Evolutionary conservation across 2,797 vertebrate species (phyloP).

Genomic region (Cirrhinus mrigala): DNA sequence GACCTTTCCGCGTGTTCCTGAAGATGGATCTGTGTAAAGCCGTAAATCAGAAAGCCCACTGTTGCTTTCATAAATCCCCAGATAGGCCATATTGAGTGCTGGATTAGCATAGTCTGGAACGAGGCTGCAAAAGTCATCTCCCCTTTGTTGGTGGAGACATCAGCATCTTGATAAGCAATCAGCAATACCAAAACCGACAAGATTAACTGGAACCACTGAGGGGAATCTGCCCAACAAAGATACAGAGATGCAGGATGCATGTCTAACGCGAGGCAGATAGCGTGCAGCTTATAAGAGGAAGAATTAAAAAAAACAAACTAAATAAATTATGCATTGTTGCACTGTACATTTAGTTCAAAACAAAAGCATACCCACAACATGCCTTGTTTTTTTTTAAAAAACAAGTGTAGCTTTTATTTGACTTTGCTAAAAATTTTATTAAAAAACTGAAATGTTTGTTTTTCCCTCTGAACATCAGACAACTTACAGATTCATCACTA

Average conservation of each 20-base stretch:
- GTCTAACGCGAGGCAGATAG: conserved; percentile 36
- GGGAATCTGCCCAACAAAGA: conserved; percentile 58
- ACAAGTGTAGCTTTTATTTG: not conserved
- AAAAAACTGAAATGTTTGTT: not conserved
- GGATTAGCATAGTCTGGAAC: conserved; percentile 58
- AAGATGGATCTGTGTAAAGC: conserved; percentile 45
- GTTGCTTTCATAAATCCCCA: conserved; percentile 52
- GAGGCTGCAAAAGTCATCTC: conserved; percentile 56
- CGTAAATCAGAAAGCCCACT: conserved; percentile 32
- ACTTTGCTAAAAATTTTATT: not conserved
- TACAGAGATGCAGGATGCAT: conserved; percentile 46
- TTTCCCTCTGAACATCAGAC: not conserved
- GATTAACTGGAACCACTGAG: conserved; percentile 59
- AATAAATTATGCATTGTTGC: not conserved
- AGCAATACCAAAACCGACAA: conserved; percentile 61
- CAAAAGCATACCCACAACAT: not conserved
- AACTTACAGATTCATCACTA: not conserved
- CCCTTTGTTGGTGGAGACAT: conserved; percentile 60
- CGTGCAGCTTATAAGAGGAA: conserved; percentile 4
- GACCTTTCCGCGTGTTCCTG: conserved; percentile 24
- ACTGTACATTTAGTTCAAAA: not conserved
- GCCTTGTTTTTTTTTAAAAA: not conserved
- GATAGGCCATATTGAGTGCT: conserved; percentile 52
- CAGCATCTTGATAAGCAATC: conserved; percentile 62
- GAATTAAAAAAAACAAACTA: not conserved